Percentiles rank a stretch among this genome's conserved stretches.
phyloP scores from a whole-genome alignment of 2,113 vertebrate genomes.

The Pipra filicauda region DNA sequence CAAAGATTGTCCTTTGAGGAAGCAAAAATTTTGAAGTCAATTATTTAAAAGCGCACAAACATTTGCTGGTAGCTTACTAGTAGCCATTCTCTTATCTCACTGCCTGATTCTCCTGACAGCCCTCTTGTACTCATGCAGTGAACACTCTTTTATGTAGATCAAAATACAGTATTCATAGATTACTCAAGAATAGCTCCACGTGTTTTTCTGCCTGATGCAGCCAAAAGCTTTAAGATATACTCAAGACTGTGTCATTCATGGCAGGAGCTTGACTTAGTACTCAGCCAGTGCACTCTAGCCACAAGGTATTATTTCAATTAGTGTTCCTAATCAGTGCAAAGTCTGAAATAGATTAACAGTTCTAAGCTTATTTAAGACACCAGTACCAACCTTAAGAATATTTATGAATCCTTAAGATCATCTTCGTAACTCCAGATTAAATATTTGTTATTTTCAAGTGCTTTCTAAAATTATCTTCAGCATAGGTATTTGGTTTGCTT shows the following conservation, averaged over 20 bases:
- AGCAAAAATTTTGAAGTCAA: background rate
- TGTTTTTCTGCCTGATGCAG: background rate
- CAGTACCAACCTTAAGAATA: background rate
- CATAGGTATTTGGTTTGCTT: background rate
- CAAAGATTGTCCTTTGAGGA: background rate
- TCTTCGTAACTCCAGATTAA: background rate
- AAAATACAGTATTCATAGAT: background rate
- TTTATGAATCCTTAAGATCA: background rate
- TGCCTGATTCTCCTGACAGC: background rate
- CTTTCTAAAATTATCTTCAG: background rate
- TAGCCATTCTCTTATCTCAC: background rate
- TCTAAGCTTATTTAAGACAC: conserved; percentile 7
- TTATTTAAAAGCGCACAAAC: background rate
- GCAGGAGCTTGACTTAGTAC: background rate
- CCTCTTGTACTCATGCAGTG: background rate
- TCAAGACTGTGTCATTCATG: background rate
- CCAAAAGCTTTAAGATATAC: background rate
- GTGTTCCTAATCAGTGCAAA: conserved; percentile 7
- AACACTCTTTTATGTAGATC: background rate
- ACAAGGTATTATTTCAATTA: background rate
- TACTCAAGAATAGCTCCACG: background rate
- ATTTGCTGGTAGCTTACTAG: background rate
- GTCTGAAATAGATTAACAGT: conserved; percentile 12
- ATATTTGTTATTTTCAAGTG: background rate
- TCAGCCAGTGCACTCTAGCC: background rate